phyloP scores from a whole-genome alignment of 2,113 vertebrate genomes.

The Macaca mulatta region DNA sequence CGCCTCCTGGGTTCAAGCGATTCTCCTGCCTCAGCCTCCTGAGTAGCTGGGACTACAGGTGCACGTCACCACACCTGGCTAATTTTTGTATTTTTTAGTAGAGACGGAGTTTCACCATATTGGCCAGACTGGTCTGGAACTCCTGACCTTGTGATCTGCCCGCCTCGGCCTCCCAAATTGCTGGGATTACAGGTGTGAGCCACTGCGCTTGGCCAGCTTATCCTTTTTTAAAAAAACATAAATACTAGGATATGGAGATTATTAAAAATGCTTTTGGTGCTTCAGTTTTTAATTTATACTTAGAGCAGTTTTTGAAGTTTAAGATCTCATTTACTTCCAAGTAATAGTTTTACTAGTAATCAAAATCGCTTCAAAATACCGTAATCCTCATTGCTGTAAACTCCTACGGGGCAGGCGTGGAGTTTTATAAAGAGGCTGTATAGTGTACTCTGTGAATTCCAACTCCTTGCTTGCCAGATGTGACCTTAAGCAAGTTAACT shows the following conservation, averaged over 20 bases:
- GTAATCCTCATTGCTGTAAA: not conserved
- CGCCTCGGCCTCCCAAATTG: too few relatives aligned
- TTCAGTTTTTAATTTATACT: conserved; percentile 24
- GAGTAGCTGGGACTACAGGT: too few relatives aligned
- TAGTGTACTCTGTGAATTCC: not conserved
- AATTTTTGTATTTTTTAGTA: too few relatives aligned
- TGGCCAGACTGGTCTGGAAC: too few relatives aligned
- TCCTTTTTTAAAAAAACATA: not conserved
- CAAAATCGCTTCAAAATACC: not conserved
- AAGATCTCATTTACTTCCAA: conserved; percentile 12
- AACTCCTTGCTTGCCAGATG: not conserved
- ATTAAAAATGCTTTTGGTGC: not conserved
- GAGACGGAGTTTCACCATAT: too few relatives aligned
- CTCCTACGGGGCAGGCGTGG: not conserved
- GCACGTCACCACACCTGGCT: too few relatives aligned
- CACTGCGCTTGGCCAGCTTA: not conserved
- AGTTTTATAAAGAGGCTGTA: not conserved
- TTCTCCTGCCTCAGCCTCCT: too few relatives aligned
- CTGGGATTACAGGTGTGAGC: too few relatives aligned
- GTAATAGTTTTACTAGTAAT: conserved; percentile 9
- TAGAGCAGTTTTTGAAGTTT: not conserved
- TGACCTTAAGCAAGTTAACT: not conserved
- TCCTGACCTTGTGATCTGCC: too few relatives aligned
- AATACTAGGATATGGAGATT: not conserved
- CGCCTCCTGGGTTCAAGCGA: too few relatives aligned